These are phyloP conservation scores for Chionoecetes opilio DNA, from an alignment of 1,140 invertebrate species.

Conservation along the genomic window DNA sequence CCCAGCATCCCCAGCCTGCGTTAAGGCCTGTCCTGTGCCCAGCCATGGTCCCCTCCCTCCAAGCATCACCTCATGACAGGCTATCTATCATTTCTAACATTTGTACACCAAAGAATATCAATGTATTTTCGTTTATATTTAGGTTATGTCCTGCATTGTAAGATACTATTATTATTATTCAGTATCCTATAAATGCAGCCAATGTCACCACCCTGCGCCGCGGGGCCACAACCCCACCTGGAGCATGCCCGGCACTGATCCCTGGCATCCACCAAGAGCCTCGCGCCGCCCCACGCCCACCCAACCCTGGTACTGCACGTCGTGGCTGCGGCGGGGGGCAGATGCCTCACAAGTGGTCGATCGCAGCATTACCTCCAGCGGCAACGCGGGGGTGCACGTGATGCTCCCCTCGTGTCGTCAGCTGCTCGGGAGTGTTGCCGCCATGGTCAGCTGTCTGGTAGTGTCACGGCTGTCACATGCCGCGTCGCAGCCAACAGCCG, in stretches of 20 bases:
- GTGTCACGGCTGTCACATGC: slow-evolving; percentile 30
- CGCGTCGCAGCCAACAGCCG: background rate
- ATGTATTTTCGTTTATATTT: slow-evolving; percentile 38
- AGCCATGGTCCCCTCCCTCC: background rate
- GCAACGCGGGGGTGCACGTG: background rate
- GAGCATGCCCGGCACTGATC: background rate
- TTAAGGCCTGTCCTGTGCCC: background rate
- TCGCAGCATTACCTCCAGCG: background rate
- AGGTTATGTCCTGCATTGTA: slow-evolving; percentile 59
- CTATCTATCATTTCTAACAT: slow-evolving; percentile 23
- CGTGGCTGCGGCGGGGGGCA: background rate
- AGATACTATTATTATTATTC: slow-evolving; percentile 31
- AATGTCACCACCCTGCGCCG: background rate
- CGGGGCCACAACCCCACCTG: background rate
- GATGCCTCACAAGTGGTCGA: background rate
- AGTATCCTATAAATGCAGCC: slow-evolving; percentile 68
- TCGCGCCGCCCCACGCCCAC: background rate
- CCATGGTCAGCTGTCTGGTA: slow-evolving; percentile 9
- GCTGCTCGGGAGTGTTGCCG: slow-evolving; percentile 36
- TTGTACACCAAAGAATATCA: slow-evolving; percentile 64
- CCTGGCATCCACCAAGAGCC: background rate
- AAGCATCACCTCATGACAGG: background rate
- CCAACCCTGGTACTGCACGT: background rate
- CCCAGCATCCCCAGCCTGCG: background rate
- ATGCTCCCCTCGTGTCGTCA: slow-evolving; percentile 28